A percentile compares a stretch with the other conserved stretches of the same genome.
Conservation (phyloP, 2,888 invertebrate species). For the Oxystoma pomonae region DNA sequence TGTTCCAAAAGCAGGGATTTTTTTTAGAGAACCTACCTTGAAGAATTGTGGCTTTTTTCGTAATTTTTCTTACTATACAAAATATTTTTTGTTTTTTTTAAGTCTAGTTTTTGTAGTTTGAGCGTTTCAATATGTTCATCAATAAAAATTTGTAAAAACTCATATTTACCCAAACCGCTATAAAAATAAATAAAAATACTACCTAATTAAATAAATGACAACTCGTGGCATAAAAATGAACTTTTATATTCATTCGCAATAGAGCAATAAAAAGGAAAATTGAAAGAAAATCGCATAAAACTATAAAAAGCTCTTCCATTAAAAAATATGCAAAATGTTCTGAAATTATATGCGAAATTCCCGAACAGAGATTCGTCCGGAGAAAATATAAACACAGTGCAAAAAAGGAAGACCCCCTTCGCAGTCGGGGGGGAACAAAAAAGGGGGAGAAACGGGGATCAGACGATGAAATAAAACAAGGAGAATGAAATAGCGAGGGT, state of each 20-base stretch:
- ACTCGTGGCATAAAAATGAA: not conserved
- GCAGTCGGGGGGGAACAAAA: conserved; percentile 22
- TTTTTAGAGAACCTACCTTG: too few species aligned
- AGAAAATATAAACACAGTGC: conserved; percentile 38
- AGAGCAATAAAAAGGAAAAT: not conserved
- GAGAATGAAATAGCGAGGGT: conserved; percentile 51
- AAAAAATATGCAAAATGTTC: not conserved
- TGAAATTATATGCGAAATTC: conserved; percentile 34
- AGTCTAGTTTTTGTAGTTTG: too few species aligned
- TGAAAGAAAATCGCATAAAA: not conserved
- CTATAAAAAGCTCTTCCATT: not conserved
- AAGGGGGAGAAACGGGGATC: conserved; percentile 46
- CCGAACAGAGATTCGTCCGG: conserved; percentile 41
- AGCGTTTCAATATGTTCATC: too few species aligned
- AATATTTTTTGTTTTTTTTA: too few species aligned
- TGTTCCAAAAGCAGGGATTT: too few species aligned
- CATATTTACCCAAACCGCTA: too few species aligned
- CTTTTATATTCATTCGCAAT: not conserved
- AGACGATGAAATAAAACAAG: conserved; percentile 50
- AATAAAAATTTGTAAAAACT: too few species aligned
- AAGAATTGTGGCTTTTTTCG: too few species aligned
- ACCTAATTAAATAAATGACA: too few species aligned
- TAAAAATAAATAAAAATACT: too few species aligned
- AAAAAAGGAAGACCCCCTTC: conserved; percentile 2
- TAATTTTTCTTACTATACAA: too few species aligned